Evolutionary conservation across 2,113 vertebrate species (phyloP), one percentile per base, ranked within the genome.

Genomic region (Amphiprion ocellaris): DNA sequence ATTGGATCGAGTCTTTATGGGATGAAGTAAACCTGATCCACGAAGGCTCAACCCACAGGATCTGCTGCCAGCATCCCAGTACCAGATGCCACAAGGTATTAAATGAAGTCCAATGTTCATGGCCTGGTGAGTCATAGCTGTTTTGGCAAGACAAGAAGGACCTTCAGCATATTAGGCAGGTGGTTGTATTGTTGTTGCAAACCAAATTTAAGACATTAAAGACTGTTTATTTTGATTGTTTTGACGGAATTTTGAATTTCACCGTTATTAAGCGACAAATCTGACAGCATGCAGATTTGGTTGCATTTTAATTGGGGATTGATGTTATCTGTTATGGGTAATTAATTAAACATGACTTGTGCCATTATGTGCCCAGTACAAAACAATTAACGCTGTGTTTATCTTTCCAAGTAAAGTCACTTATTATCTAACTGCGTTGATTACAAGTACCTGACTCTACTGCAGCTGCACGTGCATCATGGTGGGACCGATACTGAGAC

Each of bases 341-440:
- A 74, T 47, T 33, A 19, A 50, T 30, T 77, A 54, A 23, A 61
- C 23, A 28, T 2, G 12, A 44, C 7, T 41, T 14, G 49, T 59
- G 28, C 26, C 41, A 61, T 59, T 62, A 0, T 15, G 41, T 15
- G 23, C 63, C 28, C 55, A 26, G 54, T 2, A 73, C 82, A 23
- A 67, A 79, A 69, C 58, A 66, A 69, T 54, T 10, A 72, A 0
- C 21, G 8, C 28, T 11, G 14, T 70, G 14, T 70, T 80, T 82
- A 69, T 75, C 66, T 69, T 23, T 23, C 2, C 5, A 14, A 59
- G 47, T 15, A 26, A 47, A 52, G 69, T 69, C 63, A 82, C 24
- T 79, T 24, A 84, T 82, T 74, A 78, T 61, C 59, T 10, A n/a
- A n/a, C 19, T 8, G 53, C 44, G 69, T 1, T 69, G 73, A 62